Evolutionary conservation across 2,797 vertebrate genomes (phyloP).

Genomic region (Cyprinella venusta): DNA sequence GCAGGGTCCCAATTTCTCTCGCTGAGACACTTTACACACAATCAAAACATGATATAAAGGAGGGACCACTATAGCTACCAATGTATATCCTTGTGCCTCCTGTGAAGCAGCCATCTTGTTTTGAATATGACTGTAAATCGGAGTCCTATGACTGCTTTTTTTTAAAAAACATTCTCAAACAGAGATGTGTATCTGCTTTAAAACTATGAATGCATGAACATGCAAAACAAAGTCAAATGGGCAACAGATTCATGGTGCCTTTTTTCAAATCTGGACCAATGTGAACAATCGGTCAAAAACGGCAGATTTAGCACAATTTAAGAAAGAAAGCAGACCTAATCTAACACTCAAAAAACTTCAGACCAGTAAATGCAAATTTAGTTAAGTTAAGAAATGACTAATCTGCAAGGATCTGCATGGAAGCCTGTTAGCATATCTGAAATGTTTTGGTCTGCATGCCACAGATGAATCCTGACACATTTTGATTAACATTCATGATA

Average conservation of each 20-base stretch:
- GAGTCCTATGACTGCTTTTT: constrained; percentile 20
- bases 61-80: neutral
- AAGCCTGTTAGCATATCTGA: neutral
- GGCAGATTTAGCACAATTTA: neutral
- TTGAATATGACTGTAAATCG: constrained; percentile 35
- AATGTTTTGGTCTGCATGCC: neutral
- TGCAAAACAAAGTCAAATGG: neutral
- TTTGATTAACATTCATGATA: neutral
- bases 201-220: constrained; percentile 17
- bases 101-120: constrained; percentile 42
- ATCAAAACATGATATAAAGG: constrained; percentile 2
- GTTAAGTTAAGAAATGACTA: neutral
- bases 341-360: neutral
- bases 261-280: constrained; percentile 14
- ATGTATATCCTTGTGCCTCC: constrained; percentile 18
- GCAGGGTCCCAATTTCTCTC: neutral
- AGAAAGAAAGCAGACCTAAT: neutral
- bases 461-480: neutral
- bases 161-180: constrained; percentile 13
- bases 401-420: neutral
- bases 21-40: constrained; percentile 3
- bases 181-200: constrained; percentile 30
- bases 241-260: constrained; percentile 4
- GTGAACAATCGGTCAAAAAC: constrained; percentile 6
- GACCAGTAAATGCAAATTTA: neutral